These are phyloP conservation scores for Drosophila hamatofila DNA, from an alignment of 2,888 invertebrate species.

Conservation along the genomic window DNA sequence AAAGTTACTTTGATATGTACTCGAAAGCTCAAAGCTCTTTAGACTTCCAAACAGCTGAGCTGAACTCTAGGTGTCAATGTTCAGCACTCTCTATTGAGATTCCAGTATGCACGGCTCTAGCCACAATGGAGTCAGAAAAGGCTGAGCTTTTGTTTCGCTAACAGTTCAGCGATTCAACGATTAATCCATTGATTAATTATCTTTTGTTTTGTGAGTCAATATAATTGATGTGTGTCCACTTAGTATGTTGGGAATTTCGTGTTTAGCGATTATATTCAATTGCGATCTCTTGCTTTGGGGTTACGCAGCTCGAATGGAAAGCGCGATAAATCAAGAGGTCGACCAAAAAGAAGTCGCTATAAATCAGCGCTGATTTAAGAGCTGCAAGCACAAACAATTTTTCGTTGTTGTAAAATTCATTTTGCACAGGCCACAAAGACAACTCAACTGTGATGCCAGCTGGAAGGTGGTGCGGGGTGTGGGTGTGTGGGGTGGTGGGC, in stretches of 20 bases:
- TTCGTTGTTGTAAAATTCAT: slow-evolving; percentile 26
- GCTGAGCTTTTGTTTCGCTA: neutral
- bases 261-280: slow-evolving; percentile 33
- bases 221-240: slow-evolving; percentile 1
- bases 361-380: slow-evolving; percentile 56
- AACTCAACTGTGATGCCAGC: slow-evolving; percentile 16
- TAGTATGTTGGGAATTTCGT: slow-evolving; percentile 4
- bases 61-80: too few relatives aligned
- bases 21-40: neutral
- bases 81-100: neutral
- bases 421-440: slow-evolving; percentile 24
- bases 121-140: neutral
- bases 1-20: neutral
- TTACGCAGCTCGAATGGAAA: slow-evolving; percentile 39
- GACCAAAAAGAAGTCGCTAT: slow-evolving; percentile 41
- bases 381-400: slow-evolving; percentile 17
- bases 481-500: neutral
- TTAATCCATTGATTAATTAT: slow-evolving; percentile 16
- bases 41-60: neutral
- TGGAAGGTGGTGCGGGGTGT: neutral
- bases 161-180: neutral
- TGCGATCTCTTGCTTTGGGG: slow-evolving; percentile 38
- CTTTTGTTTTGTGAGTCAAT: neutral
- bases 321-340: slow-evolving; percentile 42
- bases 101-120: neutral